These are phyloP conservation scores for Apostichopus parvimensis DNA, from an alignment of 35 echinoderm and acorn worm genomes.

Conservation along the genomic window DNA sequence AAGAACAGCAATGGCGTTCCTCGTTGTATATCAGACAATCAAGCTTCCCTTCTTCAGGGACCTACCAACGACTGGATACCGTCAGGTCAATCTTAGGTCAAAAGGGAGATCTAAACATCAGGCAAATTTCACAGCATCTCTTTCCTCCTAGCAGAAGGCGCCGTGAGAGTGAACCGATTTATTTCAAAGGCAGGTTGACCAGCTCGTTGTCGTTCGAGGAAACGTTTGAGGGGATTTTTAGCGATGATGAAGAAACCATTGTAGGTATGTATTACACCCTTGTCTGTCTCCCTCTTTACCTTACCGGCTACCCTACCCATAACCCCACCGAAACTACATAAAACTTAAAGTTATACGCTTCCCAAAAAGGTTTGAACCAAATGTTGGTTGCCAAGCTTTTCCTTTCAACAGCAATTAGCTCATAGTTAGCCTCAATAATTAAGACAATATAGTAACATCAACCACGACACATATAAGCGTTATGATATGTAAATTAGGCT, in stretches of 20 bases:
- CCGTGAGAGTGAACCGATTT: constrained; percentile 20
- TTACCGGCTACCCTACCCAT: no score
- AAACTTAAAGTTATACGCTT: no score
- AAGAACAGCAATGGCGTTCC: background rate
- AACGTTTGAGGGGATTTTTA: constrained; percentile 8
- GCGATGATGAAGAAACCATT: background rate
- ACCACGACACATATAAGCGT: no score
- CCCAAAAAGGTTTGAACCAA: no score
- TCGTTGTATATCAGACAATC: background rate
- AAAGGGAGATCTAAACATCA: constrained; percentile 14
- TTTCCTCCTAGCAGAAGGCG: background rate
- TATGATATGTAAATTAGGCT: no score
- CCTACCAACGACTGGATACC: background rate
- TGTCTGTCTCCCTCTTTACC: no score
- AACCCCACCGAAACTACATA: no score
- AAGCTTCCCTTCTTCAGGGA: background rate
- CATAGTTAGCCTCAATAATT: no score
- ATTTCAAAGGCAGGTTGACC: background rate
- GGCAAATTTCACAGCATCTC: constrained; percentile 13
- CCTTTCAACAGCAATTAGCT: no score
- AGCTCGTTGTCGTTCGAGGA: constrained; percentile 1
- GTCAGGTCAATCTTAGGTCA: constrained; percentile 5
- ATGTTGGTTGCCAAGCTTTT: no score
- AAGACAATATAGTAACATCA: no score
- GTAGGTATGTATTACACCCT: background rate